These are phyloP conservation scores for Calcarius ornatus DNA, from an alignment of 2,113 vertebrate species.

Conservation along the genomic window DNA sequence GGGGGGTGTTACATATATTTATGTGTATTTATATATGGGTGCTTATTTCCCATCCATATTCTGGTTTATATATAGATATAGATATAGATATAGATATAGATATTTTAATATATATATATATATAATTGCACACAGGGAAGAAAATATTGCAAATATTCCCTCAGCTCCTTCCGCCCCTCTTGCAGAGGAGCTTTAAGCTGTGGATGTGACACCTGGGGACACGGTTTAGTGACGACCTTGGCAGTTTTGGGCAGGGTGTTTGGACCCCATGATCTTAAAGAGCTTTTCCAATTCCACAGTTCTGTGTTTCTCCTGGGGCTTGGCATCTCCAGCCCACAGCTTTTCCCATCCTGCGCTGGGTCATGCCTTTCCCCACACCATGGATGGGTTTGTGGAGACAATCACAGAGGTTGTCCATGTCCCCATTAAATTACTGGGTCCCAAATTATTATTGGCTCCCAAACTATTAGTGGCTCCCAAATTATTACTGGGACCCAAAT, in stretches of 20 bases:
- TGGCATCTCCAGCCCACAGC: not conserved
- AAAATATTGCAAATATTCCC: not conserved
- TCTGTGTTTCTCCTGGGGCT: not conserved
- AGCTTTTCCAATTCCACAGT: not conserved
- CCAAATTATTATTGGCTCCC: too few relatives aligned
- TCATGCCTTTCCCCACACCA: fast-evolving
- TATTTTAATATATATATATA: not conserved
- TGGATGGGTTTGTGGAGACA: not conserved
- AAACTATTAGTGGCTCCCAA: too few relatives aligned
- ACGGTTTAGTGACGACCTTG: not conserved
- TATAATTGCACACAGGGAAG: not conserved
- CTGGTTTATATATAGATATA: not conserved
- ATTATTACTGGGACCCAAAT: not conserved
- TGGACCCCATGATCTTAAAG: not conserved
- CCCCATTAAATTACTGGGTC: not conserved
- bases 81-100: too few relatives aligned
- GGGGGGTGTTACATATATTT: not conserved
- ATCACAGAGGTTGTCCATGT: not conserved
- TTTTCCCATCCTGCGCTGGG: not conserved
- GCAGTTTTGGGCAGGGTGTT: not conserved
- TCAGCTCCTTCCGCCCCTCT: not conserved
- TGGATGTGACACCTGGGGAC: not conserved
- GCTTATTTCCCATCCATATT: not conserved
- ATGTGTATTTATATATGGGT: too few relatives aligned
- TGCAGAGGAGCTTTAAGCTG: not conserved